Base-by-base conservation (phyloP, 2,888 invertebrate species). In the Dynastes hyllus region DNA sequence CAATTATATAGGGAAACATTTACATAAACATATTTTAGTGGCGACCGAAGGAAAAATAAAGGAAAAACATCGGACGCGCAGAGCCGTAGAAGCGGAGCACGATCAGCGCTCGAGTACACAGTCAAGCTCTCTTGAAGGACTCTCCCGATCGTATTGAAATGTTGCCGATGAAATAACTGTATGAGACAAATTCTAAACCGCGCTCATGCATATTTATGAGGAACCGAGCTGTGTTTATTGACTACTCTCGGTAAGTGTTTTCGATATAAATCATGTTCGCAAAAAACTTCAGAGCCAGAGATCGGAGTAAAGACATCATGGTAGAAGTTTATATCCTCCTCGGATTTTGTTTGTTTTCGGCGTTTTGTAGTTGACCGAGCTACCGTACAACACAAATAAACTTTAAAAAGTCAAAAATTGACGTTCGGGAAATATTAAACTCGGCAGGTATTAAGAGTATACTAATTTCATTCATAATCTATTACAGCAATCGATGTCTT, bases 1-100 rank as follows among this genome's bases (percentile, higher is more conserved):
- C 69, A 77, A 73, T 78, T 78, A 78, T 73, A 78, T 73, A 71
- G 78, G 78, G 66, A 78, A 63, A 66, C 71, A 78, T 78, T 78
- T 78, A 66, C 78, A 78, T 78, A 75, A 75, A 71, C 73, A 65
- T 73, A 73, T 78, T 66, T 75, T 75, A 69, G 77, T 67, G 77
- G 69, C 77, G 67, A 55, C 67, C 27, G 55, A 32, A 37, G 61
- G 61, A 75, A 75, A 75, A 75, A 75, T 75, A 75, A 75, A 75
- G 73, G 73, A 75, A 75, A 75, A 75, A 63, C 73, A 51, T 69
- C 75, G 75, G 45, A 32, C 29, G 75, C 22, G 55, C 53, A 16
- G 40, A 45, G 61, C 16, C 61, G 45, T 75, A 27, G 40, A 61
- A 75, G 45, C 73, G 63, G 73, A 50, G 73, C 61, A 75, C 75